Evolutionary conservation across 2,797 vertebrate genomes (phyloP).

Genomic region (Trematomus bernacchii): DNA sequence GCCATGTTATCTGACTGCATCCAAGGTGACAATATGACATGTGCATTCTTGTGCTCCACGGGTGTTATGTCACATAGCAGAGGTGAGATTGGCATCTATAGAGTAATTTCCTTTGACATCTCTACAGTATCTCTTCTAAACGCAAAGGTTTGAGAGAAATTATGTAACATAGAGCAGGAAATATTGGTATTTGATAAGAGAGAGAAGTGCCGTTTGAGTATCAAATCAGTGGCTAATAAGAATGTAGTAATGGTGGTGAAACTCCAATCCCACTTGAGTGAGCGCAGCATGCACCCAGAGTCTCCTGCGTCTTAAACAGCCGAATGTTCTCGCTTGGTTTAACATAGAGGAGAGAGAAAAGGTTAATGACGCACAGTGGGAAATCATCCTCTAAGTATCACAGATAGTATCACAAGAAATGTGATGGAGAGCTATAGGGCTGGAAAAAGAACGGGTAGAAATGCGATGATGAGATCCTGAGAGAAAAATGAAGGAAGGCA

Average conservation of each 20-base stretch:
- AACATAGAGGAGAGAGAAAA: slow-evolving; percentile 71
- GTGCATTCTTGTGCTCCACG: slow-evolving; percentile 43
- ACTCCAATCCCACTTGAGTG: slow-evolving; percentile 59
- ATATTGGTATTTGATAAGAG: slow-evolving; percentile 25
- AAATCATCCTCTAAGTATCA: slow-evolving; percentile 78
- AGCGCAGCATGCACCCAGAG: slow-evolving; percentile 44
- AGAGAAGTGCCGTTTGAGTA: slow-evolving; percentile 25
- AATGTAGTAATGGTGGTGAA: slow-evolving; percentile 61
- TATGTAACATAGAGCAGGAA: slow-evolving; percentile 20
- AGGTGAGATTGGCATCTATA: slow-evolving; percentile 44
- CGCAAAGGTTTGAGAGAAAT: slow-evolving; percentile 35
- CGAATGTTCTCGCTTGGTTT: slow-evolving; percentile 60
- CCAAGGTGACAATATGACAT: slow-evolving; percentile 34
- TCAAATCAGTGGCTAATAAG: slow-evolving; percentile 68
- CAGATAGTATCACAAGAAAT: slow-evolving; percentile 47
- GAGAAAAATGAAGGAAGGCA: slow-evolving; percentile 23
- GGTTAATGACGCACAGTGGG: slow-evolving; percentile 85
- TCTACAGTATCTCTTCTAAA: slow-evolving; percentile 29
- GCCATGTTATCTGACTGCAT: slow-evolving; percentile 44
- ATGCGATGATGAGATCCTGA: slow-evolving; percentile 37
- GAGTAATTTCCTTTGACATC: slow-evolving; percentile 48
- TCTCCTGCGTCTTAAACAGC: slow-evolving; percentile 51
- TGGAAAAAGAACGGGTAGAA: slow-evolving; percentile 21
- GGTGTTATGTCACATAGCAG: slow-evolving; percentile 46
- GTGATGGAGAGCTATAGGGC: slow-evolving; percentile 34